These are phyloP conservation scores for Drepana falcataria DNA, from an alignment of 2,888 invertebrate species.

Conservation along the genomic window DNA sequence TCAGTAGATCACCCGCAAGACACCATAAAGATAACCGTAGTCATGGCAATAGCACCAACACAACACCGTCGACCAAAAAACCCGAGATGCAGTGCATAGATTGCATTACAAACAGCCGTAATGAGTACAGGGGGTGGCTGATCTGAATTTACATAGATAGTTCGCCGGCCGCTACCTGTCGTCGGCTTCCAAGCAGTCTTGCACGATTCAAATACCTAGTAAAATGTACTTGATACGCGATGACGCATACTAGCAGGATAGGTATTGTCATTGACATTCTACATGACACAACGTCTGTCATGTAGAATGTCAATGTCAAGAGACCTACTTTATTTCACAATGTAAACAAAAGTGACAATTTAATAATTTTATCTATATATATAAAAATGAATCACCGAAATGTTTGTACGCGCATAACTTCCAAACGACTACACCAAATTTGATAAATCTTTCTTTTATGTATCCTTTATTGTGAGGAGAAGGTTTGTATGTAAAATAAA, in stretches of 20 bases:
- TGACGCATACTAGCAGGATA: neutral
- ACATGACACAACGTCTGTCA: too few relatives aligned
- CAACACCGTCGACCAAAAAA: slow-evolving; percentile 67
- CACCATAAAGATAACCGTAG: slow-evolving; percentile 50
- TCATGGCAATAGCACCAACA: slow-evolving; percentile 50
- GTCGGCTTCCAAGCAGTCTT: slow-evolving; percentile 14
- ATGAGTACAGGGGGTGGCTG: slow-evolving; percentile 55
- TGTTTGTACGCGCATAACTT: too few relatives aligned
- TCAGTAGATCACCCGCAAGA: slow-evolving; percentile 22
- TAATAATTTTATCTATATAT: too few relatives aligned
- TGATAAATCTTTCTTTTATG: too few relatives aligned
- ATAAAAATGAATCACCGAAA: too few relatives aligned
- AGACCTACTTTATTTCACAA: too few relatives aligned
- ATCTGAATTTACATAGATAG: slow-evolving; percentile 69
- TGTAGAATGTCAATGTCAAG: too few relatives aligned
- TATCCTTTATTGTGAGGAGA: too few relatives aligned
- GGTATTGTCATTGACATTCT: neutral
- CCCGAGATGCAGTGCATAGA: slow-evolving; percentile 69
- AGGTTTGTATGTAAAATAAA: too few relatives aligned
- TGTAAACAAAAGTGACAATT: too few relatives aligned
- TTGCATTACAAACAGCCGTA: slow-evolving; percentile 72
- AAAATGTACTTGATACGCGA: neutral
- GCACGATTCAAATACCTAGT: slow-evolving; percentile 6
- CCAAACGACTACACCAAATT: too few relatives aligned
- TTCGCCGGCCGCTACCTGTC: slow-evolving; percentile 12